Evolutionary conservation across 2,888 invertebrate species (phyloP).

Genomic region (Balanococcus diminutus): DNA sequence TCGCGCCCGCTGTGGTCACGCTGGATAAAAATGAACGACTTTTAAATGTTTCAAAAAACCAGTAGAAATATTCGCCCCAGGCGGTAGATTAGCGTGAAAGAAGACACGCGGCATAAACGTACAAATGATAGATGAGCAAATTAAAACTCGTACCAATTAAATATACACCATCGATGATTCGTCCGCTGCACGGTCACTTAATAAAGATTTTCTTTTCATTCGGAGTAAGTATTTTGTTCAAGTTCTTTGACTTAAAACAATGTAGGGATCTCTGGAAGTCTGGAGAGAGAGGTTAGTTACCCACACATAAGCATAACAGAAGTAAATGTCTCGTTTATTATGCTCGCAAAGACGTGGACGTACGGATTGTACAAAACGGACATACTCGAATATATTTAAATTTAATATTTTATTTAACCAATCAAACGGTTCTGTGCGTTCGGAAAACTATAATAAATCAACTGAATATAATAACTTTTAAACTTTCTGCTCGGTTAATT

Average conservation of each 20-base stretch:
- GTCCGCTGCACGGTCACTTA: not conserved
- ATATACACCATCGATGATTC: not conserved
- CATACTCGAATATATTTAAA: not conserved
- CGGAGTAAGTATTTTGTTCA: not conserved
- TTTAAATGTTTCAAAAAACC: constrained; percentile 38
- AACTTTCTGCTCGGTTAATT: constrained; percentile 26
- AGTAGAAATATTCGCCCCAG: constrained; percentile 30
- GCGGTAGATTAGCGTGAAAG: constrained; percentile 38
- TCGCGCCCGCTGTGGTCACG: not conserved
- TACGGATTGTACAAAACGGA: not conserved
- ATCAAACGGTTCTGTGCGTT: not conserved
- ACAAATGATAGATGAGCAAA: constrained; percentile 37
- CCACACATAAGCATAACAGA: not conserved
- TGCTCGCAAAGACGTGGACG: no score
- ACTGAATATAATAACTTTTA: constrained; percentile 34
- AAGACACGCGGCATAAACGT: constrained; percentile 22
- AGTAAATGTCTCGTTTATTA: constrained; percentile 16
- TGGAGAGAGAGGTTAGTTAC: not conserved
- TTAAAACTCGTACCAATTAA: constrained; percentile 26
- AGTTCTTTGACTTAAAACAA: not conserved
- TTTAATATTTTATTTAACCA: constrained; percentile 38
- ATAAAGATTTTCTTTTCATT: not conserved
- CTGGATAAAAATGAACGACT: not conserved
- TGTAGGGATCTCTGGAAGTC: no score
- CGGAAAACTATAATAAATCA: constrained; percentile 20